phyloP scores from a whole-genome alignment of 2,888 invertebrate genomes.

The Meandrusa payeni region DNA sequence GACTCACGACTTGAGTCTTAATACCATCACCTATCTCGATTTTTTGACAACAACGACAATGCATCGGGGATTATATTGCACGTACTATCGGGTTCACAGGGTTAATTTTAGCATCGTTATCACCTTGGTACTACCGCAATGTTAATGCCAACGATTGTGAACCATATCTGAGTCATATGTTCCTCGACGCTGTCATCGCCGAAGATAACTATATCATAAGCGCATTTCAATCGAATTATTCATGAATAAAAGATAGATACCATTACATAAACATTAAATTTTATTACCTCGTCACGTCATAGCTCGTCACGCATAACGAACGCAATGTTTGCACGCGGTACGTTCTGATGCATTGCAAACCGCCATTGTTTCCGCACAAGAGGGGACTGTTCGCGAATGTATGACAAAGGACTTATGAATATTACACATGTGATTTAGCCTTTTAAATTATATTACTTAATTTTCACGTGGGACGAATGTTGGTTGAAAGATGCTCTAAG shows the following conservation, averaged over 20 bases:
- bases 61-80: too few relatives aligned
- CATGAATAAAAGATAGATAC: not conserved
- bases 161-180: too few relatives aligned
- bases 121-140: too few relatives aligned
- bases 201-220: not conserved
- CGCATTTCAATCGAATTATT: conserved; percentile 5
- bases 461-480: conserved; percentile 23
- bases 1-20: too few relatives aligned
- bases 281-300: conserved; percentile 10
- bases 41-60: too few relatives aligned
- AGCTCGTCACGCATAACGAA: conserved; percentile 27
- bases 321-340: conserved; percentile 23
- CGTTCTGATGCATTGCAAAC: conserved; percentile 12
- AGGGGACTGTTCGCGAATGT: conserved; percentile 27
- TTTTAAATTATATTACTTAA: conserved; percentile 27
- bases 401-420: conserved; percentile 25
- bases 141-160: too few relatives aligned
- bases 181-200: not conserved
- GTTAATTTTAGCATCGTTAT: too few relatives aligned
- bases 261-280: conserved; percentile 16
- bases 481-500: too few relatives aligned
- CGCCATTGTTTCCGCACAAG: conserved; percentile 30
- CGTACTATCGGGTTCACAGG: too few relatives aligned
- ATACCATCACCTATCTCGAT: too few relatives aligned
- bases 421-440: conserved; percentile 31